Evolutionary conservation across 2,888 invertebrate genomes (phyloP), one percentile per base, ranked within the genome.

Genomic region (Hypena proboscidalis): DNA sequence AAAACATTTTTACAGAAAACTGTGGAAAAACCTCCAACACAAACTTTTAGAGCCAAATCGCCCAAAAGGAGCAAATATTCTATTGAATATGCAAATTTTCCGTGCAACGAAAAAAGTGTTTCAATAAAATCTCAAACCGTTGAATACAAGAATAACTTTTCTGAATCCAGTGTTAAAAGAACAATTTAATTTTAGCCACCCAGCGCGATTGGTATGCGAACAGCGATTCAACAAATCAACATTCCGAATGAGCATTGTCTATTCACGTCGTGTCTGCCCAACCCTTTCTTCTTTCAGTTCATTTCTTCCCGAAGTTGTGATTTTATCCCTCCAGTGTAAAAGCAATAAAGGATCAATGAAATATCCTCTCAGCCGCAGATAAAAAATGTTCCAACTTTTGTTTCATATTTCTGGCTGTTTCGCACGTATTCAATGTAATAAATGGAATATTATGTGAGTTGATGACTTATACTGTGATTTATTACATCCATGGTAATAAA

Each of bases 271-370:
- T 79, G 86, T 80, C 45, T 49, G 44, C 38, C 53, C 76, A 86
- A 86, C 86, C 88, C 87, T 86, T 87, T 80, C 76, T 70, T 67
- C 70, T 77, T 76, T 70, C 82, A 77, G 80, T 83, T 85, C 85
- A 84, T 85, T 85, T 85, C 84, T 77, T 80, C 65, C 41, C 62
- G 67, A 73, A 78, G 74, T 80, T 79, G 75, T 79, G 83, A 83
- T 87, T 88, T 83, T 70, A 76, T 80, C 81, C 75, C 74, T 73
- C 70, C 54, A 53, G 59, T 65, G 65, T 62, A 71, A 79, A 83
- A 59, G 73, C 71, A 81, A 81, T 82, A 77, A 79, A 77, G 78
- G 65, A 73, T 70, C 78, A 74, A 77, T 77, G 64, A 65, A 69
- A 71, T 71, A 67, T 69, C 49, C 53, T 58, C 35, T 59, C 51